Conservation (phyloP, 1,140 invertebrate species). For the Bombyx mandarina region DNA sequence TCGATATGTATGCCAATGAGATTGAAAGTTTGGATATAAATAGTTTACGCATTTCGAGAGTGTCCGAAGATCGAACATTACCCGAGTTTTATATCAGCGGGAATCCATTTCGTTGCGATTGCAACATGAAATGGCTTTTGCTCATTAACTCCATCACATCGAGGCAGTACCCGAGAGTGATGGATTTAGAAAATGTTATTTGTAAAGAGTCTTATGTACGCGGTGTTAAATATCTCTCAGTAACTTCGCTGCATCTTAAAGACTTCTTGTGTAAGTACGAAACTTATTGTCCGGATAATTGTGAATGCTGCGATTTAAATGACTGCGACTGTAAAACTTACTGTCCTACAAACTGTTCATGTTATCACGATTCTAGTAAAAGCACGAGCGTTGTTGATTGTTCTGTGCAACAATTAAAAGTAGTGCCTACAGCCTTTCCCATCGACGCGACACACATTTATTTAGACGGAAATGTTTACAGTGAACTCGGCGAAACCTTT, state of each 20-base stretch:
- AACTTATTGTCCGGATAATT: conserved; percentile 84
- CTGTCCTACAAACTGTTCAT: conserved; percentile 88
- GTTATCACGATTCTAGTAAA: conserved; percentile 90
- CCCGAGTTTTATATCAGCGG: conserved; percentile 90
- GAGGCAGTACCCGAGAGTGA: conserved; percentile 83
- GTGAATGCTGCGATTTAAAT: conserved; percentile 90
- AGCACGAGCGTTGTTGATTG: conserved; percentile 89
- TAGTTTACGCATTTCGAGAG: conserved; percentile 79
- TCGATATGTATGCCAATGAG: conserved; percentile 88
- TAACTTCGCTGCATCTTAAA: conserved; percentile 78
- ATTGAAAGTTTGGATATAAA: conserved; percentile 84
- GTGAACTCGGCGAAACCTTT: conserved; percentile 83
- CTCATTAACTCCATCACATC: conserved; percentile 80
- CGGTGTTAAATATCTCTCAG: conserved; percentile 78
- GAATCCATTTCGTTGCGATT: conserved; percentile 91
- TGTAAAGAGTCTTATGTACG: conserved; percentile 85
- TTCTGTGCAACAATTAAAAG: conserved; percentile 75
- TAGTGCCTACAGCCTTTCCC: conserved; percentile 84
- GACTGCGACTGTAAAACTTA: conserved; percentile 90
- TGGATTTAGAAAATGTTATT: conserved; percentile 86
- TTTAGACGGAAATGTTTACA: conserved; percentile 84
- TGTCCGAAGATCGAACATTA: conserved; percentile 73
- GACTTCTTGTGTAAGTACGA: conserved; percentile 89
- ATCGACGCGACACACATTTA: conserved; percentile 93
- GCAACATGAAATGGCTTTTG: conserved; percentile 90